A percentile compares a stretch with the other conserved stretches of the same genome.
Conservation (phyloP, 2,113 vertebrate species). For the human region GRCh38 chr2:168153501-168154000, state of each 20-base stretch:
- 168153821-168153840: background rate
- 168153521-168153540: background rate
- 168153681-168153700: background rate
- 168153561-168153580: too few relatives aligned
- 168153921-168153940: background rate
- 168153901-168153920: background rate
- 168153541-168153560: background rate
- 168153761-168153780: background rate
- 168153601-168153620: background rate
- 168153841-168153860: rapidly evolving
- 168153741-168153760: background rate
- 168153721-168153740: background rate
- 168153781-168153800: background rate
- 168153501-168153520: background rate
- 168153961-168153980: background rate
- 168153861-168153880: background rate
- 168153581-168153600: background rate
- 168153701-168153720: background rate
- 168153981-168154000: background rate
- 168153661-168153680: background rate
- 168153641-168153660: background rate
- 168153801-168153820: background rate
- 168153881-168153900: background rate
- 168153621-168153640: rapidly evolving
- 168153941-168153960: background rate